These are phyloP conservation scores for Tragelaphus scriptus DNA, from an alignment of 2,113 vertebrate species.

Conservation along the genomic window DNA sequence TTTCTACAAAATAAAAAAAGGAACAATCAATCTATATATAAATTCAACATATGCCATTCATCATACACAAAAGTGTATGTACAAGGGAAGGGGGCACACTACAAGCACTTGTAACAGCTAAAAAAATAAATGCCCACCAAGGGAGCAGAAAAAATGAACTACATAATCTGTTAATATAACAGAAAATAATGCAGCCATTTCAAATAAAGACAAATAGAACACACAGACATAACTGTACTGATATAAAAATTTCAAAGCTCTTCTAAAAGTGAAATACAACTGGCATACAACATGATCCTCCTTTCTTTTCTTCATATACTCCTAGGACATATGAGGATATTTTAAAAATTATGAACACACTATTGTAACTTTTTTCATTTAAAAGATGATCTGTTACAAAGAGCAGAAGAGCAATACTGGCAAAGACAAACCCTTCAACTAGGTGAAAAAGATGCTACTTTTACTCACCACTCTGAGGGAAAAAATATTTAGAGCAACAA, in stretches of 20 bases:
- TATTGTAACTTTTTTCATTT: not conserved
- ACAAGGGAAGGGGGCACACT: not conserved
- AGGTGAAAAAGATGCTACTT: not conserved
- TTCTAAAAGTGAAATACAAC: constrained; percentile 4
- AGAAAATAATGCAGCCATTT: not conserved
- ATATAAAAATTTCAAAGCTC: not conserved
- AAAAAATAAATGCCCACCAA: not conserved
- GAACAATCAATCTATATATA: not conserved
- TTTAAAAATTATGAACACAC: not conserved
- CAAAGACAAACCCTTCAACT: not conserved
- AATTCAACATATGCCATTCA: not conserved
- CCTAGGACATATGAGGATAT: not conserved
- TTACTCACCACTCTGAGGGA: not conserved
- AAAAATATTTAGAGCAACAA: not conserved
- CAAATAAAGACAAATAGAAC: not conserved
- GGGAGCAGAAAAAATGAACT: not conserved
- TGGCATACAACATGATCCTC: not conserved
- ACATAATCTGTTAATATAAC: not conserved
- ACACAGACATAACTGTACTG: not conserved
- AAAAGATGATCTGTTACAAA: constrained; percentile 33
- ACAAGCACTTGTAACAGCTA: not conserved
- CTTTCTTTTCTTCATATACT: not conserved
- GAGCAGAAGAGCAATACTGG: not conserved
- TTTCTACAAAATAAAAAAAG: not conserved
- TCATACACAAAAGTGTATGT: not conserved